Evolutionary conservation across 2,113 vertebrate species (phyloP).

Genomic region (Thamnophis sirtalis): DNA sequence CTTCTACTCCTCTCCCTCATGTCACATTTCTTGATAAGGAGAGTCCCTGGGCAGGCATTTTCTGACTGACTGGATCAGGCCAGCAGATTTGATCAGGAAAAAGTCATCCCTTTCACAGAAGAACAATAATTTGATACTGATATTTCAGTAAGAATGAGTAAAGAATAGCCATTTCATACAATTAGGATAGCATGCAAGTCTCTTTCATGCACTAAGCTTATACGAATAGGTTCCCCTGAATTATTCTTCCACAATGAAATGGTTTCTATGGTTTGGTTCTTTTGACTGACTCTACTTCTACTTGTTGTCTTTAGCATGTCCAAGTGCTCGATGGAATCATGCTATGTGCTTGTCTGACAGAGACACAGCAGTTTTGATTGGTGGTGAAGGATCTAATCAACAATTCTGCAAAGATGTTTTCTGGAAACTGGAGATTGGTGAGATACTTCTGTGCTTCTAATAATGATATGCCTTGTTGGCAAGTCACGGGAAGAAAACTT

Average conservation of each 20-base stretch:
- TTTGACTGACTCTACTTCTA: background rate
- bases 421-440: constrained; percentile 88
- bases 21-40: background rate
- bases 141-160: background rate
- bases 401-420: constrained; percentile 72
- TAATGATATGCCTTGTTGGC: background rate
- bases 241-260: background rate
- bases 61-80: background rate
- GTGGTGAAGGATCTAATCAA: constrained; percentile 73
- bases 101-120: background rate
- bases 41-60: background rate
- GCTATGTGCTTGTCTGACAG: constrained; percentile 81
- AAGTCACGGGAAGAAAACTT: background rate
- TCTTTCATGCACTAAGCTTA: background rate
- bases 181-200: background rate
- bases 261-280: background rate
- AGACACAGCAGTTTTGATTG: constrained; percentile 79
- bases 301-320: constrained; percentile 62
- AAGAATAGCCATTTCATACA: background rate
- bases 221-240: background rate
- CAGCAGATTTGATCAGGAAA: background rate
- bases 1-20: background rate
- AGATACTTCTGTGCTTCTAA: background rate
- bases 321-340: constrained; percentile 79
- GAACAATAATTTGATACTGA: background rate